Evolutionary conservation across 1,140 invertebrate genomes (phyloP).

Genomic region (roundworm (Caenorhabditis elegans)): WBcel235 BX284604.4:3883001-3883500

Average conservation of each 20-base stretch:
- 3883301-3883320: neutral
- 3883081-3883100: neutral
- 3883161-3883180: conserved; percentile 4
- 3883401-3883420: neutral
- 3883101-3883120: neutral
- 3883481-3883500: conserved; percentile 2
- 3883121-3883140: neutral
- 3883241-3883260: neutral
- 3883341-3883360: conserved; percentile 4
- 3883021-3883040: no score
- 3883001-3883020: no score
- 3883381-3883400: neutral
- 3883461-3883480: neutral
- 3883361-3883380: neutral
- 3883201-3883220: neutral
- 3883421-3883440: neutral
- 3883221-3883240: neutral
- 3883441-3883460: neutral
- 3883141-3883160: neutral
- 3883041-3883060: no score
- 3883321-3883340: neutral
- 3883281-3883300: neutral
- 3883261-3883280: no score
- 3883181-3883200: conserved; percentile 4
- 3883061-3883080: neutral